Evolutionary conservation across 2,888 invertebrate genomes (phyloP).

Genomic region (Boloria euphrosyne): DNA sequence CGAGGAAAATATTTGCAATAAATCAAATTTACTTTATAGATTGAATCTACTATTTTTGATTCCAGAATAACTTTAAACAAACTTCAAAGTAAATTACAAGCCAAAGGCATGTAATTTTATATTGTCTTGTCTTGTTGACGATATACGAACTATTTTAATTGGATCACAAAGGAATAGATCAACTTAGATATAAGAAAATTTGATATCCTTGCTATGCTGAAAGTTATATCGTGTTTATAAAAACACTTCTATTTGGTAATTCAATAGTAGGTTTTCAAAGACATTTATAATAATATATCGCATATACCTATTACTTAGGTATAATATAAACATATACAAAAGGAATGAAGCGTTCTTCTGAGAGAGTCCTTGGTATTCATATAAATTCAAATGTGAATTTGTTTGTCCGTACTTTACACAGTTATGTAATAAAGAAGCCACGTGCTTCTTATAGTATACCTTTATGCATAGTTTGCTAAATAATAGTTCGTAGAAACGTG

Average conservation of each 20-base stretch:
- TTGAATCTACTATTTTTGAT: neutral
- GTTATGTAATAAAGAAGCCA: too few species aligned
- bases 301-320: neutral
- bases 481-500: too few species aligned
- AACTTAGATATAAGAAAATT: conserved; percentile 12
- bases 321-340: neutral
- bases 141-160: conserved; percentile 3
- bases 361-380: too few species aligned
- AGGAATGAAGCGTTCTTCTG: too few species aligned
- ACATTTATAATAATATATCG: conserved; percentile 7
- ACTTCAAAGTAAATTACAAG: too few species aligned
- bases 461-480: too few species aligned
- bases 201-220: conserved; percentile 10
- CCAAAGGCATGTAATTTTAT: too few species aligned
- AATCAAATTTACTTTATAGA: conserved; percentile 29
- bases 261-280: conserved; percentile 8
- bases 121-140: neutral
- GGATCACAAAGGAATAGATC: neutral
- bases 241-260: conserved; percentile 14
- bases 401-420: too few species aligned
- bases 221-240: conserved; percentile 14
- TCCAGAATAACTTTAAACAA: too few species aligned
- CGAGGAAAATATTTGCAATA: conserved; percentile 27
- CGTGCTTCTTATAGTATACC: too few species aligned
- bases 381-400: too few species aligned